These are phyloP conservation scores for Heterodera schachtii DNA, from an alignment of 1,140 invertebrate species.

Conservation along the genomic window DNA sequence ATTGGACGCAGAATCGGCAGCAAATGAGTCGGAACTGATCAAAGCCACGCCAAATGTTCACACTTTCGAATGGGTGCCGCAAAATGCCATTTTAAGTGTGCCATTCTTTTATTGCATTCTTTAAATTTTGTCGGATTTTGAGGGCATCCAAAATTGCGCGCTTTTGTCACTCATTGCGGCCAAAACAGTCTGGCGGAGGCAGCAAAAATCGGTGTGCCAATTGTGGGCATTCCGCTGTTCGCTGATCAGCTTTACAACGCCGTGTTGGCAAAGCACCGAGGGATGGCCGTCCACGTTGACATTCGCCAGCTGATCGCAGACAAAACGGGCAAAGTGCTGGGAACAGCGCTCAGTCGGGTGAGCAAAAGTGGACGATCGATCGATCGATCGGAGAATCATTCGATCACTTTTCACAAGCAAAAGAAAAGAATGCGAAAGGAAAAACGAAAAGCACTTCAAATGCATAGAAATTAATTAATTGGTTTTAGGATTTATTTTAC, in stretches of 20 bases:
- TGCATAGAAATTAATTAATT: no score
- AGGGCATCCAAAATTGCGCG: slow-evolving; percentile 74
- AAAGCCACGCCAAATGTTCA: slow-evolving; percentile 50
- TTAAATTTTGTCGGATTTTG: slow-evolving; percentile 9
- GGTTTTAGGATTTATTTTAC: no score
- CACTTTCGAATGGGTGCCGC: slow-evolving; percentile 73
- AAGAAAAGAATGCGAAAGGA: no score
- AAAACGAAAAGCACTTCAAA: no score
- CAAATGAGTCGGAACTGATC: slow-evolving; percentile 36
- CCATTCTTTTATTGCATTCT: slow-evolving; percentile 29
- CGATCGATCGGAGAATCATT: no score
- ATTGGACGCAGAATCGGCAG: slow-evolving; percentile 25
- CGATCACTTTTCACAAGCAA: no score
- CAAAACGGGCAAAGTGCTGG: slow-evolving; percentile 4
- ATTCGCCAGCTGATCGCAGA: slow-evolving; percentile 47
- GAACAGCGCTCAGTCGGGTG: neutral
- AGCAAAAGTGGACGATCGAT: neutral
- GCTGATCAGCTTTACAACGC: slow-evolving; percentile 72
- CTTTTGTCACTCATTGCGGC: slow-evolving; percentile 75
- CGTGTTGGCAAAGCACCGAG: slow-evolving; percentile 46
- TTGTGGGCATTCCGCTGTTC: slow-evolving; percentile 73
- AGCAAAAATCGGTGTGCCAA: slow-evolving; percentile 72
- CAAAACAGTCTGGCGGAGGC: slow-evolving; percentile 73
- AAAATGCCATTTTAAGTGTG: slow-evolving; percentile 72
- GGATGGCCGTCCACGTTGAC: slow-evolving; percentile 54